Conservation (phyloP, 2,113 vertebrate species). For the Paradoxurus hermaphroditus region DNA sequence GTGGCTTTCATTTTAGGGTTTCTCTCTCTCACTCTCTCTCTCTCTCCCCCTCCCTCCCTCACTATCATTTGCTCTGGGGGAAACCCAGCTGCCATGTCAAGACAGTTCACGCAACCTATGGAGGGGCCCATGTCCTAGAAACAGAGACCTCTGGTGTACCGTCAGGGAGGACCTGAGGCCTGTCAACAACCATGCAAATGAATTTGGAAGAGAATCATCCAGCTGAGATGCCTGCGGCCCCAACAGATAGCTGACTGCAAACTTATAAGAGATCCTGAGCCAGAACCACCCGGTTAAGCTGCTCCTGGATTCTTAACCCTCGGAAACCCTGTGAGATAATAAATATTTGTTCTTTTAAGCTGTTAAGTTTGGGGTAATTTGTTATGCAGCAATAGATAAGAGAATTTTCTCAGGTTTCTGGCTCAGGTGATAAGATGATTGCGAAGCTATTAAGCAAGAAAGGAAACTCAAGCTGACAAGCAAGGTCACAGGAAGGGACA, state of each 20-base stretch:
- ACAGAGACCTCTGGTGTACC: neutral
- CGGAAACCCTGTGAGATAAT: neutral
- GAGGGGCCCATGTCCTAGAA: neutral
- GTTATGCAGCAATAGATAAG: neutral
- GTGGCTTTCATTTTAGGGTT: neutral
- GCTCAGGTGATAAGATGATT: neutral
- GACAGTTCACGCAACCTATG: neutral
- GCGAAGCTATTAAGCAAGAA: neutral
- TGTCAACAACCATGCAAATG: neutral
- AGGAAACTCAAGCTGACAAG: neutral
- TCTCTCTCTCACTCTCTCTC: neutral
- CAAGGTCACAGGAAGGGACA: neutral
- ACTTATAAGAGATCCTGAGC: neutral
- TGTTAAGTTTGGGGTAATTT: neutral
- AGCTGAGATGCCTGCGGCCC: neutral
- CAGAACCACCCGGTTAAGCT: neutral
- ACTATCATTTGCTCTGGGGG: neutral
- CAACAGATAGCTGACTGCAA: neutral
- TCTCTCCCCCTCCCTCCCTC: neutral
- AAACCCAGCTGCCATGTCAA: neutral
- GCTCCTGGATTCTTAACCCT: neutral
- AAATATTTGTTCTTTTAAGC: neutral
- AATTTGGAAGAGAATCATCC: neutral
- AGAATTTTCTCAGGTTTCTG: slow-evolving; percentile 20
- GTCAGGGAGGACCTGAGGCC: neutral